A percentile compares a stretch with the other conserved stretches of the same genome.
Evolutionary conservation across 2,113 vertebrate species (phyloP).

Genomic region (Campylorhamphus procurvoides): DNA sequence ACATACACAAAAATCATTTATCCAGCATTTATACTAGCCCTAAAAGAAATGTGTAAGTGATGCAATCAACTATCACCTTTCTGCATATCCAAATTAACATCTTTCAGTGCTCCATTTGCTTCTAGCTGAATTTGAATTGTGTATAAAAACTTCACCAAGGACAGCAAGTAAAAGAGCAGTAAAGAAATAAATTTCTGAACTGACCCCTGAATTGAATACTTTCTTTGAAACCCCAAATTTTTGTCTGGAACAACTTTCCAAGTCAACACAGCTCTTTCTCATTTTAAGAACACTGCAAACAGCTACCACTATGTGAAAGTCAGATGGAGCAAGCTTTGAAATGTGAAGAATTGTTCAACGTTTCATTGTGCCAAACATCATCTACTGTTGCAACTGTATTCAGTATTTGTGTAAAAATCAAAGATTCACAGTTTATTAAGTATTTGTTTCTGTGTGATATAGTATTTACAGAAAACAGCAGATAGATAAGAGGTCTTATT

Average conservation of each 20-base stretch:
- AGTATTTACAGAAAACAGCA: neutral
- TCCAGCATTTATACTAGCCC: neutral
- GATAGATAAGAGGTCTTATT: neutral
- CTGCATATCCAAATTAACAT: neutral
- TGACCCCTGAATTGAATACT: neutral
- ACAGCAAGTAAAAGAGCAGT: neutral
- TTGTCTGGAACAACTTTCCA: neutral
- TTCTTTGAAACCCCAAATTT: neutral
- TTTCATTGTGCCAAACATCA: neutral
- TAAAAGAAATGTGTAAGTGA: neutral
- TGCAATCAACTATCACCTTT: neutral
- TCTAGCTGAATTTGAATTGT: neutral
- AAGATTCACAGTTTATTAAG: neutral
- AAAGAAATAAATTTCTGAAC: neutral
- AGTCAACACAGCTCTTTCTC: neutral
- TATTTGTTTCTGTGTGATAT: neutral
- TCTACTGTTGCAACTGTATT: accelerated
- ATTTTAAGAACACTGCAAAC: neutral
- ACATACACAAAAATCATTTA: neutral
- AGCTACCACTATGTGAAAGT: neutral
- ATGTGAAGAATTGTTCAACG: neutral
- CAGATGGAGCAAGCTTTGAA: neutral
- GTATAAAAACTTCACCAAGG: neutral
- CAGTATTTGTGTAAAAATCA: neutral
- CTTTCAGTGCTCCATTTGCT: neutral